Conservation (phyloP, 2,797 vertebrate species). For the Alca torda region DNA sequence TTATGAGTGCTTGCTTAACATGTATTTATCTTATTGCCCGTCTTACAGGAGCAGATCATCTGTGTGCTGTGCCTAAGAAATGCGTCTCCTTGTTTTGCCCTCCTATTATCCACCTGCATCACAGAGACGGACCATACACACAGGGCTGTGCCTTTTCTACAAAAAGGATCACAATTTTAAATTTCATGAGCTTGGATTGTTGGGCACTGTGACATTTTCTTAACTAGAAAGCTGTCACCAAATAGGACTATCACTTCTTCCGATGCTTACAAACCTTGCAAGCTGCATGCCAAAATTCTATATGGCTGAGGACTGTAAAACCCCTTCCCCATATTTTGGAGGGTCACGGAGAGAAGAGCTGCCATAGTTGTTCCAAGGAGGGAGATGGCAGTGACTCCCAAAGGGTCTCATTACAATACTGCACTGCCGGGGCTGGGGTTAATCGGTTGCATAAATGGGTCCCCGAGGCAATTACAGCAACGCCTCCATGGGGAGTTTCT, state of each 20-base stretch:
- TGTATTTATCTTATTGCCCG: neutral
- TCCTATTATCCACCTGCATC: neutral
- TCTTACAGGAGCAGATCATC: neutral
- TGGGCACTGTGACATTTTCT: neutral
- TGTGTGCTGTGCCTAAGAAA: neutral
- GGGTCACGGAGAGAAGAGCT: neutral
- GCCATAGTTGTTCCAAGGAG: neutral
- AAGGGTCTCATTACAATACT: neutral
- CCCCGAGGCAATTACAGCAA: neutral
- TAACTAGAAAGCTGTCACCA: neutral
- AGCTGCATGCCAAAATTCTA: neutral
- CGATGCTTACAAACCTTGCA: neutral
- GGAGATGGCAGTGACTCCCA: neutral
- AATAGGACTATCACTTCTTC: neutral
- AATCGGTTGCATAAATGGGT: neutral
- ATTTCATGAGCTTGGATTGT: rapidly evolving
- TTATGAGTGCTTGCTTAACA: neutral
- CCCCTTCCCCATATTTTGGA: neutral
- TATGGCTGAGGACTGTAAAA: neutral
- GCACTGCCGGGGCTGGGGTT: neutral
- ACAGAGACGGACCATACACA: neutral
- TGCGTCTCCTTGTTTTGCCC: neutral
- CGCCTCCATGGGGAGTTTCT: neutral
- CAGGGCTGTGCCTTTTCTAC: neutral
- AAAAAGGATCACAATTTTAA: neutral